Base-by-base conservation (phyloP, 2,888 invertebrate genomes). In the Harpalus rufipes region DNA sequence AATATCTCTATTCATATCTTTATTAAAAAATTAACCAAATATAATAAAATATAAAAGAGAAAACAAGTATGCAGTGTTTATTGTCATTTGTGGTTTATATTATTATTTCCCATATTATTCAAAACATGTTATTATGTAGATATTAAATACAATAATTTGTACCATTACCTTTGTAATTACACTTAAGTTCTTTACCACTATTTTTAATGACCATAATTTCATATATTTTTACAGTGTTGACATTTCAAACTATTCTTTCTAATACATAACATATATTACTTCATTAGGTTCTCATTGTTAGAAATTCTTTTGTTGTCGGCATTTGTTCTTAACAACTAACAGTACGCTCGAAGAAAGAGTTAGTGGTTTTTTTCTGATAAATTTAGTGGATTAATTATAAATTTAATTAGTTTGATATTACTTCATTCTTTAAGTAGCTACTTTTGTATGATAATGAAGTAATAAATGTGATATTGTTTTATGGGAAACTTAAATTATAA, bases 241-340 rank as follows among this genome's bases (percentile, higher is more conserved):
- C 68, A 68, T 68, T 68, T 68, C 68, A 14, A 68, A 68, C n/a
- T 68, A 68, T 68, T 65, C 12, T 68, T 68, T 32, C 14, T 14
- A 68, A 68, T 39, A 68, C 68, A 74, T 74, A 74, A 74, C 74
- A 51, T 74, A 10, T 18, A 74, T 74, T 74, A 74, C 74, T 74
- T 74, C 74, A 74, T 51, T 74, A 21, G 16, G 18, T 74, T 74
- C 74, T 18, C 74, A 74, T 14, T 18, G 10, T 44, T 44, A 74
- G 74, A 18, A 74, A 74, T 74, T 74, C 74, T 74, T 72, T 74
- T 74, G 74, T 74, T 41, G 16, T 41, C 12, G 21, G 44, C 7
- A 56, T 74, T 74, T 68, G 25, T 68, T 14, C 39, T 68, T 68
- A 32, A 14, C 32, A 65, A 51, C 18, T 51, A 8, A 21, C 51